Evolutionary conservation across 2,797 vertebrate genomes (phyloP), one percentile per base, ranked within the genome.

Genomic region (Intellagama lesueurii): DNA sequence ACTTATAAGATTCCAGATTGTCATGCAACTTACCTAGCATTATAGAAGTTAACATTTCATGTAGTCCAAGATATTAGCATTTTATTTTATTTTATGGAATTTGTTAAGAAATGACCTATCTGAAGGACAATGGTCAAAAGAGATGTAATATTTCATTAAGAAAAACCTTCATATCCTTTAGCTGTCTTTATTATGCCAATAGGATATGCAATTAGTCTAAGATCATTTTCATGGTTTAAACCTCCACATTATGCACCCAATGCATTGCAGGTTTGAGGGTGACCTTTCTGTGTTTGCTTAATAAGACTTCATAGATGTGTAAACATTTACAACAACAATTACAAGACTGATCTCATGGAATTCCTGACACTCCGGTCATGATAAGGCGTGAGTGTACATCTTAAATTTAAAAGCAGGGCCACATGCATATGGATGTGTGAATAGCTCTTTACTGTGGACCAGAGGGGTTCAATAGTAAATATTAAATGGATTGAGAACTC

Each of bases 271-370:
- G 89, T 95, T 91, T 89, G 90, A 84, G 28, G 79, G 60, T 94
- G 93, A 95, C 94, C 91, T 96, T 94, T 91, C 76, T 40, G 49
- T 91, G 35, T 90, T 94, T 87, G 28, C 40, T 88, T 95, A 93
- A 95, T 94, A 95, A 94, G 93, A 90, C 94, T 94, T 95, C 96
- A 93, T 93, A 81, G 91, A 92, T 66, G 91, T 94, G 92, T 94
- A 96, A 95, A 96, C 64, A 16, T 94, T 97, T 94, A 92, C 93
- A 92, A 88, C 90, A 94, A 94, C 93, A 94, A 89, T 95, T 96
- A 94, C 87, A 92, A 91, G 89, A 91, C 30, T 32, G 87, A 83
- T 82, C 91, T 96, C 96, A 94, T 93, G 83, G 96, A 95, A 95
- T 91, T 93, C 85, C 88, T 73, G 16, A 1, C 66, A 91, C 93